Base-by-base conservation (phyloP, 2,113 vertebrate genomes). In the Piaya cayana region DNA sequence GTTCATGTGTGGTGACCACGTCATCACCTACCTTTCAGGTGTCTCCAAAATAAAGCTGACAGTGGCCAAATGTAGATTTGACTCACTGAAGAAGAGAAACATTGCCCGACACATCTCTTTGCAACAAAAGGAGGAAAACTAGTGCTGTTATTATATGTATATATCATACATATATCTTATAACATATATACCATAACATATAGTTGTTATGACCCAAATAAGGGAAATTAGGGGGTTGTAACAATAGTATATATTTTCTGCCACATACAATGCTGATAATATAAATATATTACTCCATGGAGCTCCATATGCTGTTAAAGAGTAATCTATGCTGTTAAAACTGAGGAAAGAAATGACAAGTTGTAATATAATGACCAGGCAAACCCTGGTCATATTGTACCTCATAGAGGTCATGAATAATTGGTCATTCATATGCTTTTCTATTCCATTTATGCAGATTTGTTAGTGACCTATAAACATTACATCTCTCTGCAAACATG, bases 391-490 rank as follows among this genome's bases (percentile, higher is more conserved):
- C n/a, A n/a, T 64, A 56, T 95, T 71, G 72, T 37, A 94, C 84
- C 59, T 93, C 84, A n/a, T 6, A 83, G 75, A 70, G 92, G 75
- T 94, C 92, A 70, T 37, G 91, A 92, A 63, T 76, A 95, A 95
- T 92, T 95, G 93, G 55, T 91, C 75, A 79, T 93, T 91, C 81
- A 43, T 94, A 87, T 82, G 63, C 90, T 95, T 92, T 92, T 37
- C 75, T 95, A 94, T 94, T 95, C 91, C 78, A 79, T 87, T 92
- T 95, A 72, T 94, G 95, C 78, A 95, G 81, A 95, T 95, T 79
- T 96, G 94, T 93, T 84, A 95, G 92, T 91, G 83, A 95, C 93
- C 56, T 87, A n/a, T 96, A 96, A 97, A 92, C 77, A 86, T 64
- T 68, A 71, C 47, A 39, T 88, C 80, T 91, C 84, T 80, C 85